These are phyloP conservation scores for Orthosia gracilis DNA, from an alignment of 2,888 invertebrate species.

Conservation along the genomic window DNA sequence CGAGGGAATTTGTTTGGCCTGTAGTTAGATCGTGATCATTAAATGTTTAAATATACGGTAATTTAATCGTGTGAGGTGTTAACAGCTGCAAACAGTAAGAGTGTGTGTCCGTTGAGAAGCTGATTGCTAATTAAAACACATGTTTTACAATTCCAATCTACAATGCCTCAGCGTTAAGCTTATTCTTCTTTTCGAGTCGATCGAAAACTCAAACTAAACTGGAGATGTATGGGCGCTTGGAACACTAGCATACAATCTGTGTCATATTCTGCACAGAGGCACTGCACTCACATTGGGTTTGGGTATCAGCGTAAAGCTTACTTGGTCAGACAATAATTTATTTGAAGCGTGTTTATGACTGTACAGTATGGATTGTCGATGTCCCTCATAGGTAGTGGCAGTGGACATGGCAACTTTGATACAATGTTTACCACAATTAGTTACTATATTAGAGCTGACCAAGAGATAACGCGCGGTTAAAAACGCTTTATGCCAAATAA, in stretches of 20 bases:
- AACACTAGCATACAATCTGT: no score
- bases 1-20: slow-evolving; percentile 56
- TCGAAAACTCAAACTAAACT: no score
- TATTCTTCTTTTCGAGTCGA: no score
- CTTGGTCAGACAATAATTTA: background rate
- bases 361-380: no score
- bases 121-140: slow-evolving; percentile 21
- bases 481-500: background rate
- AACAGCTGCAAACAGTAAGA: slow-evolving; percentile 36
- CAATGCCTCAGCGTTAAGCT: background rate
- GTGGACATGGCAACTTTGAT: slow-evolving; percentile 3
- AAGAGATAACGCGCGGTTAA: slow-evolving; percentile 15
- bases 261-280: no score
- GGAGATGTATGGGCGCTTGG: no score
- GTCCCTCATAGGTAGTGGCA: no score
- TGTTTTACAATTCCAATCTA: slow-evolving; percentile 18
- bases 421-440: slow-evolving; percentile 13
- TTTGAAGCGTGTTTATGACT: background rate
- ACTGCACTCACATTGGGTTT: no score
- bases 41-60: slow-evolving; percentile 46
- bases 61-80: slow-evolving; percentile 39
- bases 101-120: slow-evolving; percentile 26
- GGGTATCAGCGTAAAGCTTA: background rate
- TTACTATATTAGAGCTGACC: background rate
- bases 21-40: slow-evolving; percentile 46